These are phyloP conservation scores for Cavia aperea DNA, from an alignment of 2,113 vertebrate species.

Conservation along the genomic window DNA sequence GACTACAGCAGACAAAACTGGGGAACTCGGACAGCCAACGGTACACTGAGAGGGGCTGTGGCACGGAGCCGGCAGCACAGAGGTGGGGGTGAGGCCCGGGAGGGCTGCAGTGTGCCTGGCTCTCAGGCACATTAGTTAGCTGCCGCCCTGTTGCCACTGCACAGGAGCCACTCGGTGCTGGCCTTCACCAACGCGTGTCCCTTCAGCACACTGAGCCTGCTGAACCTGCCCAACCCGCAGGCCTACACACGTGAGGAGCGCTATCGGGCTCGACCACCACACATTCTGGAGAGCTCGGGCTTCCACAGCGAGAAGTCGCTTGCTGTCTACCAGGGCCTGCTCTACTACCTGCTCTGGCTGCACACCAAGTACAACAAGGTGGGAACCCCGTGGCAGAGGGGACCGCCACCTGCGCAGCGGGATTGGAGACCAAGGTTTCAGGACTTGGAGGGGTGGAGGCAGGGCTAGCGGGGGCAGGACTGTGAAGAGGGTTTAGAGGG, in stretches of 20 bases:
- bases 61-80: not conserved
- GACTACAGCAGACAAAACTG: too few relatives aligned
- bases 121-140: not conserved
- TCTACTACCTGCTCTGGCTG: conserved; percentile 71
- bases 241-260: conserved; percentile 64
- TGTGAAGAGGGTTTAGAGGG: not conserved
- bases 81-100: not conserved
- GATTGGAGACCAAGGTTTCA: too few relatives aligned
- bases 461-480: not conserved
- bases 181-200: conserved; percentile 56
- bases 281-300: not conserved
- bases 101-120: fast-evolving
- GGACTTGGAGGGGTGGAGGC: too few relatives aligned
- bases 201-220: conserved; percentile 47
- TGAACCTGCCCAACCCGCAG: conserved; percentile 40
- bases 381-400: not conserved
- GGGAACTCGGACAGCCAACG: not conserved
- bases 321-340: conserved; percentile 70
- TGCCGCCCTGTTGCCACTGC: fast-evolving
- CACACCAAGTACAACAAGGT: conserved; percentile 72
- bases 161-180: not conserved
- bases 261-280: conserved; percentile 58
- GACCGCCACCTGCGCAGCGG: not conserved
- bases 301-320: conserved; percentile 63
- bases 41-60: not conserved